Conservation (phyloP, 2,797 vertebrate genomes). For the Malurus splendens region DNA sequence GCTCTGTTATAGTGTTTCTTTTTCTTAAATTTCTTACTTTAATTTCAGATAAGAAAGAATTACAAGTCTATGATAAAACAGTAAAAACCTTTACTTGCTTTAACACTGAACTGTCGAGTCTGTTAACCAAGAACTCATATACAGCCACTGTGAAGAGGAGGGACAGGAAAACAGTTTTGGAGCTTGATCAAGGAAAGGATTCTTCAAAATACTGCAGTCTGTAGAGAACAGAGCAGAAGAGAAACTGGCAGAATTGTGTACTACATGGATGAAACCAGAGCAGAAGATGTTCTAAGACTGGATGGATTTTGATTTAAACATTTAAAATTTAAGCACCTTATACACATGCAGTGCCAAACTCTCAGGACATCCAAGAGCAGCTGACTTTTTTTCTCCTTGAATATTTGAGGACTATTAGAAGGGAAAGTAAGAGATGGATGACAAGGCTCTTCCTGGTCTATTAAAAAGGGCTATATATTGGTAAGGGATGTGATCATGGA, state of each 20-base stretch:
- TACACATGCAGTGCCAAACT: background rate
- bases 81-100: background rate
- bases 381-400: background rate
- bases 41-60: background rate
- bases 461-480: background rate
- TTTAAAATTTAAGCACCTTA: background rate
- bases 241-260: background rate
- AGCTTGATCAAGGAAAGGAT: background rate
- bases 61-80: background rate
- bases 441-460: background rate
- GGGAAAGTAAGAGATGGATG: background rate
- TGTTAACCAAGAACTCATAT: background rate
- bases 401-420: background rate
- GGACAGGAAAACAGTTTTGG: background rate
- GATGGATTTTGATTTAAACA: background rate
- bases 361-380: background rate
- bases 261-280: background rate
- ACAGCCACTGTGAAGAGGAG: background rate
- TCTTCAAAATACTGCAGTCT: background rate
- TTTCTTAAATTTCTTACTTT: background rate
- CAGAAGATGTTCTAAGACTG: rapidly evolving
- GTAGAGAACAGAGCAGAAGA: background rate
- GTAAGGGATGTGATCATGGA: background rate
- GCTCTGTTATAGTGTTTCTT: background rate
- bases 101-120: background rate